Evolutionary conservation across 1,140 invertebrate genomes (phyloP).

Genomic region (Zaprionus capensis): DNA sequence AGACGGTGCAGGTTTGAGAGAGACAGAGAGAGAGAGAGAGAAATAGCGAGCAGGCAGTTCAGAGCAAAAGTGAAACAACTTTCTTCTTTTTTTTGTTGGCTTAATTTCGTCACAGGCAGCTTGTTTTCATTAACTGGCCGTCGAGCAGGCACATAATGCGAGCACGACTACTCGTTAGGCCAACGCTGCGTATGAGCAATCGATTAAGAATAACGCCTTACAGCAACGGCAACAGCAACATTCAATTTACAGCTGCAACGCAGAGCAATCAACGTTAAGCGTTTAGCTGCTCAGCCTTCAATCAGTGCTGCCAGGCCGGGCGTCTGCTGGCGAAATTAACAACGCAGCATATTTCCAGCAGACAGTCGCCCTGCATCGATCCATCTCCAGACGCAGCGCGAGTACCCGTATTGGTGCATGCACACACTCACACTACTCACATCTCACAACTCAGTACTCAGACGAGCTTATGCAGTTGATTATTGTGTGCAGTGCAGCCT

Average conservation of each 20-base stretch:
- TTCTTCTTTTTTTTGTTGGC: slow-evolving; percentile 64
- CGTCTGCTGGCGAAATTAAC: slow-evolving; percentile 54
- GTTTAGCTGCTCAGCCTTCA: slow-evolving; percentile 59
- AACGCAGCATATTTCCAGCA: slow-evolving; percentile 47
- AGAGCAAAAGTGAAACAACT: slow-evolving; percentile 44
- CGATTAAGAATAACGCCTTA: slow-evolving; percentile 70
- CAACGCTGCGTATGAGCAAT: slow-evolving; percentile 72
- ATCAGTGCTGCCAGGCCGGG: slow-evolving; percentile 30
- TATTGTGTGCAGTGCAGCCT: slow-evolving; percentile 53
- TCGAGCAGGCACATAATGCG: slow-evolving; percentile 47
- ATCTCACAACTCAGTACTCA: not conserved
- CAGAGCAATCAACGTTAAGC: slow-evolving; percentile 73
- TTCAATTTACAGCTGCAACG: slow-evolving; percentile 70
- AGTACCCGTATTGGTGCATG: not conserved
- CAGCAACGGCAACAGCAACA: slow-evolving; percentile 23
- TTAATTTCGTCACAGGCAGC: slow-evolving; percentile 75
- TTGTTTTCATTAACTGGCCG: slow-evolving; percentile 79
- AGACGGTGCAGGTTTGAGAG: not conserved
- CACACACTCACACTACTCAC: not conserved
- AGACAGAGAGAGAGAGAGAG: not conserved
- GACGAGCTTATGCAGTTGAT: slow-evolving; percentile 56
- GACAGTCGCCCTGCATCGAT: slow-evolving; percentile 10
- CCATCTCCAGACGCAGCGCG: not conserved
- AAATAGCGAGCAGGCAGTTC: not conserved
- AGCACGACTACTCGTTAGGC: slow-evolving; percentile 63